Conservation (phyloP, 2,113 vertebrate genomes). For the Barnardius zonarius region DNA sequence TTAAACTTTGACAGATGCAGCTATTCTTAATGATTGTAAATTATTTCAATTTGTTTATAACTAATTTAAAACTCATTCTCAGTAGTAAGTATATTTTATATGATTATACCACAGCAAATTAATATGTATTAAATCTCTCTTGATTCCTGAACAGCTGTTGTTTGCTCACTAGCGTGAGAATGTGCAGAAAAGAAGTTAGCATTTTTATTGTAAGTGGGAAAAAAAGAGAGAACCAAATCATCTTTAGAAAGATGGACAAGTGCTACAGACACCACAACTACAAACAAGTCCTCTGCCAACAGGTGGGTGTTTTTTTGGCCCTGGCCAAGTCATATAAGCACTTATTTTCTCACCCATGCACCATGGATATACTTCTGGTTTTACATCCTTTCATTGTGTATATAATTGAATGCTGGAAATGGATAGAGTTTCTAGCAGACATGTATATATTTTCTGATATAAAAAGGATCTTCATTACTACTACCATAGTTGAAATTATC, state of each 20-base stretch:
- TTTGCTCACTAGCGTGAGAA: not conserved
- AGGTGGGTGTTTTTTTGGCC: not conserved
- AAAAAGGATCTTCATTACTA: not conserved
- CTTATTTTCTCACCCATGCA: not conserved
- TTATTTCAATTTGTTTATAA: slow-evolving; percentile 56
- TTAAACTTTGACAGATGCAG: slow-evolving; percentile 43
- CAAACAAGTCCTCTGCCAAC: not conserved
- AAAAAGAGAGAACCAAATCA: not conserved
- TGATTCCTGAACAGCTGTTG: not conserved
- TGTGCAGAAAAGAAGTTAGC: not conserved
- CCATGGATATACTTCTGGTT: not conserved
- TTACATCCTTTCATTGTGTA: not conserved
- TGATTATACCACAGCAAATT: slow-evolving; percentile 18
- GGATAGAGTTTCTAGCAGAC: not conserved
- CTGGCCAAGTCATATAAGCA: not conserved
- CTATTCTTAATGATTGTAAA: slow-evolving; percentile 58
- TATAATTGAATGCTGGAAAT: not conserved
- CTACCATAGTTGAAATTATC: not conserved
- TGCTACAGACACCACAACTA: not conserved
- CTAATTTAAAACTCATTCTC: slow-evolving; percentile 55
- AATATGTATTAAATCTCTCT: not conserved
- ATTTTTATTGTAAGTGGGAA: not conserved
- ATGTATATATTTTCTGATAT: not conserved
- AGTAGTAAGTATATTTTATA: slow-evolving; percentile 17
- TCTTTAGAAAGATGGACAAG: not conserved